Percentiles rank a stretch among this genome's conserved stretches.
Evolutionary conservation across 2,888 invertebrate species (phyloP).

Genomic region (Brenthis hecate): DNA sequence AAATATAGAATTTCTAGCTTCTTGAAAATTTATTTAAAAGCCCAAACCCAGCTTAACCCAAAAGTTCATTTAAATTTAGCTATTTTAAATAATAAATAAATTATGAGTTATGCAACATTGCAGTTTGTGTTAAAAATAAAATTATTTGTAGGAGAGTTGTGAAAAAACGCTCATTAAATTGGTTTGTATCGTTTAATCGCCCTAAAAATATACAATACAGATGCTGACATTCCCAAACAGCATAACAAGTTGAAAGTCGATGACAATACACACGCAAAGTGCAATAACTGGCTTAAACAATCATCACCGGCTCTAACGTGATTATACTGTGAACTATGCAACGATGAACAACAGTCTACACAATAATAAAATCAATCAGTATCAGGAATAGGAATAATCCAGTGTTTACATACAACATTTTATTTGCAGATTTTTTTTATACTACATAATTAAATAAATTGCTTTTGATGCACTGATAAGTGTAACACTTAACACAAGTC

Average conservation of each 20-base stretch:
- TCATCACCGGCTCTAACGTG: constrained; percentile 60
- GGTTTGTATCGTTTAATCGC: constrained; percentile 78
- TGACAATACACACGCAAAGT: constrained; percentile 74
- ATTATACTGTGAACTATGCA: constrained; percentile 51
- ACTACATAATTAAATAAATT: constrained; percentile 82
- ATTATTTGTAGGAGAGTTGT: not conserved
- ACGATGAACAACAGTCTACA: constrained; percentile 74
- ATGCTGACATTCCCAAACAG: constrained; percentile 75
- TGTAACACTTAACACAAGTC: constrained; percentile 77
- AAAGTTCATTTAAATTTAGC: no score
- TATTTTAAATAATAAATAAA: not conserved
- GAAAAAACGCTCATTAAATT: constrained; percentile 53
- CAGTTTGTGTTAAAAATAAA: no score
- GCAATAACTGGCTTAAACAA: constrained; percentile 69
- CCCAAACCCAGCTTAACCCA: no score
- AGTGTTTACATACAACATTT: constrained; percentile 78
- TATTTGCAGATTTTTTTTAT: constrained; percentile 72
- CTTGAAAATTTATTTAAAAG: no score
- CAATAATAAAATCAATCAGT: constrained; percentile 46
- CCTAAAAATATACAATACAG: constrained; percentile 81
- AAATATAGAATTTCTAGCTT: no score
- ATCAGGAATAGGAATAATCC: constrained; percentile 77
- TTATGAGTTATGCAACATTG: not conserved
- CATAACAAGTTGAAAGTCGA: constrained; percentile 64
- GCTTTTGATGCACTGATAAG: constrained; percentile 73